Base-by-base conservation (phyloP, 2,113 vertebrate species). In the Cettia cetti region DNA sequence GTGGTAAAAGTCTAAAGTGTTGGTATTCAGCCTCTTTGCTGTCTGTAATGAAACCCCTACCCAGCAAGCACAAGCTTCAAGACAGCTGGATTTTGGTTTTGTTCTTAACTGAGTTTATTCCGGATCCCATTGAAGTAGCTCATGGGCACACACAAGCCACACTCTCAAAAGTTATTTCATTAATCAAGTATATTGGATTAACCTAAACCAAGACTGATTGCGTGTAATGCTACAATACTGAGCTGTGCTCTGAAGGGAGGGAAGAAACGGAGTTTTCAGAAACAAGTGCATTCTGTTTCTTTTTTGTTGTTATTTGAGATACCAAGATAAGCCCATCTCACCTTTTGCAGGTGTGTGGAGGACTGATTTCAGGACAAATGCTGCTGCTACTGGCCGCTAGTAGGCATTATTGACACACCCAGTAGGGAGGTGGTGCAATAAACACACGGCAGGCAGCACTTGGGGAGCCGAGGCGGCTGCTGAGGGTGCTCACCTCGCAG, bases 351-450 rank as follows among this genome's bases (percentile, higher is more conserved):
- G 9, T 30, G 60, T 9, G 6, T 2, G 1, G 6, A 6, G 30
- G 40, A 28, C 15, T 54, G 23, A 5, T 79, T 93, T 71, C 31
- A 16, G 83, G 83, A 39, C 28, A 54, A 76, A 74, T 30, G 45
- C 19, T 91, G 72, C 77, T 79, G 35, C 53, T 37, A 6, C 7
- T 9, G 59, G 90, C 91, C 94, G 4, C 96, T 96, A 96, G 95
- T 40, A 82, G 96, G 92, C 96, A 96, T 94, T 84, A 92, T 74
- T 89, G 94, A 86, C 76, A 39, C 86, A 72, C 28, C 49, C 64
- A 33, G 82, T 5, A 39, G 2, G 33, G 56, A 53, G 39, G 15
- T 12, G 49, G 20, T 31, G 85, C 37, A 33, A 28, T 22, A 33
- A 59, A 89, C 37, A 16, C 45, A 37, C 1, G n/a, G 20, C 63